These are phyloP conservation scores for Malurus splendens DNA, from an alignment of 2,797 vertebrate genomes.

Conservation along the genomic window DNA sequence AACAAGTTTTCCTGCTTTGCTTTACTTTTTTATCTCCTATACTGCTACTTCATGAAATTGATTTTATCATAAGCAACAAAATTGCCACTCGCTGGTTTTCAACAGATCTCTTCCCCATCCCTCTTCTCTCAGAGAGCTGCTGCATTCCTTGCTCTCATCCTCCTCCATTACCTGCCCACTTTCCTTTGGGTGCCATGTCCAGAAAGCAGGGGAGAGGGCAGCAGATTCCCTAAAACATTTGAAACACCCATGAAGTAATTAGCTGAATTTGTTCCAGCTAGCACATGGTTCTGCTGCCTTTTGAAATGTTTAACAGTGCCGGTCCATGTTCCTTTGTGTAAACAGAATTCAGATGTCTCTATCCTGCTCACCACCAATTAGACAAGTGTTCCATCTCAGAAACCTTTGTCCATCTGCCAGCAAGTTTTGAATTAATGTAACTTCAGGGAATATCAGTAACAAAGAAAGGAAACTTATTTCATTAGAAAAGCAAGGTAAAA, in stretches of 20 bases:
- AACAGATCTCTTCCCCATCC: background rate
- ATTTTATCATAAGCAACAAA: background rate
- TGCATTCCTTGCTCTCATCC: background rate
- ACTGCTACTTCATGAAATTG: background rate
- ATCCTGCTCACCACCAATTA: background rate
- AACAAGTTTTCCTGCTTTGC: background rate
- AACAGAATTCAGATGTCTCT: background rate
- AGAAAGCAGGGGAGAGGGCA: background rate
- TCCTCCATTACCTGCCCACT: background rate
- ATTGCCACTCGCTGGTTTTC: background rate
- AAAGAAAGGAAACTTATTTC: background rate
- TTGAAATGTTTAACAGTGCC: background rate
- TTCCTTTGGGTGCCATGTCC: accelerated
- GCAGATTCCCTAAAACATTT: background rate
- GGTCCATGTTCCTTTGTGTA: background rate
- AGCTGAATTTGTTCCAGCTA: background rate
- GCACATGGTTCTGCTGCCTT: background rate
- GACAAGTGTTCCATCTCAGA: background rate
- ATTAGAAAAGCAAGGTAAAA: background rate
- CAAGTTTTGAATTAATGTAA: background rate
- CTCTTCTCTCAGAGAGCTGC: background rate
- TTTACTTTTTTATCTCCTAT: background rate
- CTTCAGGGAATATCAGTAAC: background rate
- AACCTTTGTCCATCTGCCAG: background rate
- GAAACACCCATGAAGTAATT: background rate